Evolutionary conservation across 2,888 invertebrate genomes (phyloP).

Genomic region (Chaitophorus viminalis): DNA sequence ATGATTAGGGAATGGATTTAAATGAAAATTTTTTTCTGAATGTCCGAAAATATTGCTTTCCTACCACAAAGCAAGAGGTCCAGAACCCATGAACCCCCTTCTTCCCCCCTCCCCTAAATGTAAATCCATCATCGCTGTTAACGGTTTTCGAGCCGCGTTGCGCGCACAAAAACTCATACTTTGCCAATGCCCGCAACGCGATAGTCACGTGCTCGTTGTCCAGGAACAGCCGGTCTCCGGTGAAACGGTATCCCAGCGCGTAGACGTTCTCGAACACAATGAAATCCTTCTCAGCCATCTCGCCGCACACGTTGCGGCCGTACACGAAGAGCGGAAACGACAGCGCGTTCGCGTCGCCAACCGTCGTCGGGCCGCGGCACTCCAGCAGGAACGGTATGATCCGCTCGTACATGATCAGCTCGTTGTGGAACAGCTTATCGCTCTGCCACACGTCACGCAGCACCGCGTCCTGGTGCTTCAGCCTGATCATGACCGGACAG

Average conservation of each 20-base stretch:
- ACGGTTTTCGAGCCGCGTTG: too few relatives aligned
- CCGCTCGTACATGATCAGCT: constrained; percentile 63
- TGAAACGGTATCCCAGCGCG: constrained; percentile 58
- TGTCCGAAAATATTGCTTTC: too few relatives aligned
- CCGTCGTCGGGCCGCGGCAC: neutral
- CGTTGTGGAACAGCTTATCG: constrained; percentile 63
- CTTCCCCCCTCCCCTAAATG: too few relatives aligned
- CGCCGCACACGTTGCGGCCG: constrained; percentile 47
- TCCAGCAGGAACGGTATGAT: constrained; percentile 63
- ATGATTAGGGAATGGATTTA: too few relatives aligned
- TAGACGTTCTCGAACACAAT: constrained; percentile 64
- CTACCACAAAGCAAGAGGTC: too few relatives aligned
- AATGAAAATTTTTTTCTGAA: too few relatives aligned
- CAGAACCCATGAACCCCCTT: too few relatives aligned
- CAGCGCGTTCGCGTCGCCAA: neutral
- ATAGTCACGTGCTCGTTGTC: constrained; percentile 63
- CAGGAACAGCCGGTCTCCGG: constrained; percentile 62
- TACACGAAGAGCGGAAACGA: constrained; percentile 62
- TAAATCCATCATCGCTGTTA: too few relatives aligned
- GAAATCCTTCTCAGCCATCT: constrained; percentile 40
- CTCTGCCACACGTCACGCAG: constrained; percentile 13
- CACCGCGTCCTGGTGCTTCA: neutral
- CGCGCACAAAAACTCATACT: constrained; percentile 33
- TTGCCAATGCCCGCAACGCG: neutral
- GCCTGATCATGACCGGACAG: neutral